These are phyloP conservation scores for Choreutis nemorana DNA, from an alignment of 2,888 invertebrate genomes.

Conservation along the genomic window DNA sequence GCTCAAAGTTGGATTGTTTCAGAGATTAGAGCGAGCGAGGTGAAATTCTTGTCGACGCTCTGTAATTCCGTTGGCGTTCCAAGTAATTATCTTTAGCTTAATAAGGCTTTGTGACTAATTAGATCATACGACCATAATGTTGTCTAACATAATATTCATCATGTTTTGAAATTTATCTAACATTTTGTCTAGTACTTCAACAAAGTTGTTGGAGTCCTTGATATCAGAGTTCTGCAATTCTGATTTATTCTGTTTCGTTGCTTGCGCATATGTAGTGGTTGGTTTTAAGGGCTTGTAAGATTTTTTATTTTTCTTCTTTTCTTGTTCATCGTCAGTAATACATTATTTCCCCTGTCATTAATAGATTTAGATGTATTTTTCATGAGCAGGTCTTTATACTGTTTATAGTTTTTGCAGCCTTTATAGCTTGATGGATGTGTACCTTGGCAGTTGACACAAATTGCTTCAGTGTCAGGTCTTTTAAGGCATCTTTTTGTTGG, in stretches of 20 bases:
- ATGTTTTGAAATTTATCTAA: constrained; percentile 4
- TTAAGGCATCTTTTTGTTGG: neutral
- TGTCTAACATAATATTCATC: constrained; percentile 5
- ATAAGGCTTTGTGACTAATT: constrained; percentile 2
- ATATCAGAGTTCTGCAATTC: neutral
- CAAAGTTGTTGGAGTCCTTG: neutral
- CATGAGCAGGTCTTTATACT: neutral
- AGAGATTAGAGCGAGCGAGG: constrained; percentile 3
- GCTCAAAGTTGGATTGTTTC: constrained; percentile 3
- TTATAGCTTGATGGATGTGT: neutral
- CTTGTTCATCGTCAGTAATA: no score
- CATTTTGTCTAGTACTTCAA: neutral
- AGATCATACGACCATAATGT: constrained; percentile 3
- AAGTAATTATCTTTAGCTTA: neutral
- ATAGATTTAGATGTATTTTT: no score
- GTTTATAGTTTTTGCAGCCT: neutral
- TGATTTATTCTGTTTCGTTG: neutral
- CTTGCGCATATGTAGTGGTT: neutral
- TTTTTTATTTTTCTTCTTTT: neutral
- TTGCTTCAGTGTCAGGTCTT: neutral
- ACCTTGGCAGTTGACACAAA: neutral
- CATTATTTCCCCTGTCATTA: no score
- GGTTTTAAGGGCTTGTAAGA: neutral
- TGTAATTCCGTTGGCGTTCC: constrained; percentile 5
- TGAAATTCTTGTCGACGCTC: constrained; percentile 4